These are phyloP conservation scores for Paraescarpia echinospica DNA, from an alignment of 1,140 invertebrate species.

Conservation along the genomic window DNA sequence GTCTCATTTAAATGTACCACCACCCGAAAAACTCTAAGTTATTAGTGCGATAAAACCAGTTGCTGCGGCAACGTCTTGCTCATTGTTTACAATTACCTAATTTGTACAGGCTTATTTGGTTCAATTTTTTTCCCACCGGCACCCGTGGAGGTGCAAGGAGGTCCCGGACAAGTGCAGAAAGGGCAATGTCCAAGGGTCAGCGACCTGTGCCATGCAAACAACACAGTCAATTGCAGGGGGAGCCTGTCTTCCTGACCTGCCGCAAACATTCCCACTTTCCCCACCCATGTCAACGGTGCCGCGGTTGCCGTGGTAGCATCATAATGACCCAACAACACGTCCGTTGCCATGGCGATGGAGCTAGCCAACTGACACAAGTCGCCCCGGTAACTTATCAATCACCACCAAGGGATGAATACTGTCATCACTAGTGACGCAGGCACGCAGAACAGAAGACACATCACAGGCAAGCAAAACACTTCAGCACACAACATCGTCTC, in stretches of 20 bases:
- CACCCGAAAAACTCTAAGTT: background rate
- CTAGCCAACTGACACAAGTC: background rate
- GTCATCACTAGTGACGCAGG: background rate
- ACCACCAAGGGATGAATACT: background rate
- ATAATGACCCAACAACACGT: background rate
- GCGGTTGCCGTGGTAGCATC: too few relatives aligned
- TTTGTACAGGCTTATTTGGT: slow-evolving; percentile 5
- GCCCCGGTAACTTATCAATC: background rate
- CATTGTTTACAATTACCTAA: background rate
- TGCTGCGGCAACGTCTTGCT: background rate
- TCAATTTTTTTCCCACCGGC: background rate
- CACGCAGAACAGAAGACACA: background rate
- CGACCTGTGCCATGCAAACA: background rate
- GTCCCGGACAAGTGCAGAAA: background rate
- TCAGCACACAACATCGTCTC: background rate
- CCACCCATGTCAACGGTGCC: background rate
- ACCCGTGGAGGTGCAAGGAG: background rate
- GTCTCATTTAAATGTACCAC: background rate
- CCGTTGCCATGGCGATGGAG: background rate
- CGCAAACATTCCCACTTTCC: background rate
- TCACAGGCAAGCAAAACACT: background rate
- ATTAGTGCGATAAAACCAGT: background rate
- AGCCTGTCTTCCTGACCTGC: background rate
- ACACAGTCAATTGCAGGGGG: background rate
- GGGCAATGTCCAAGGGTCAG: background rate